Base-by-base conservation (phyloP, 2,888 invertebrate species). In the Caenorhabditis sp. region DNA sequence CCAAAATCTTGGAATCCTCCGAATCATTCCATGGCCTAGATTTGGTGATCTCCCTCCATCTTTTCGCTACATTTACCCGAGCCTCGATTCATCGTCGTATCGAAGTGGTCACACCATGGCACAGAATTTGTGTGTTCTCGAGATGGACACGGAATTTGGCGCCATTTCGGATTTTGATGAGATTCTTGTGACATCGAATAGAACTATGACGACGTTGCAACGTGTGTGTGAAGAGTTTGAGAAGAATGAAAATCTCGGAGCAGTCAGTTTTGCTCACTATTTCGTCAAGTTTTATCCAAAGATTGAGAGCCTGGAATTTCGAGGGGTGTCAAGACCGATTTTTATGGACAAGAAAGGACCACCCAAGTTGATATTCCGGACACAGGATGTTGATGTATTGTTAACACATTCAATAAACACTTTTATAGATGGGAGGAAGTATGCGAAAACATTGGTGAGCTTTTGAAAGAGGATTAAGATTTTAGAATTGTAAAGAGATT, bases 151-250 rank as follows among this genome's bases (percentile, higher is more conserved):
- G 0, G 54, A 72, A 21, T 59, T 77, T 31, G 78, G 69, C 36
- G 72, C 75, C 10, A 50, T 78, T 20, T 75, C 78, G 0, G 82
- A 82, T 67, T 70, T 82, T 31, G 82, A 82, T 59, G 82, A 82
- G 52, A 38, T 81, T n/a, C 66, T 71, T 8, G 38, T 49, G 8
- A 14, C 59, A 3, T 4, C 49, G n/a, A 59, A 25, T 20, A 23
- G 14, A 25, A 59, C 26, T 17, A 2, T 27, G 27, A 14, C 36
- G 36, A 21, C 26, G 5, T 5, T 58, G 25, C 31, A 58, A 21
- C 27, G 12, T 26, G 14, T 38, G 1, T n/a, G 20, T 12, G 21
- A 31, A 2, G 26, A 56, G 25, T 26, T 56, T 5, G 10, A 10
- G 5, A 8, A 10, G 5, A 4, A 25, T 26, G 20, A 21, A 3